These are phyloP conservation scores for Coracopsis vasa DNA, from an alignment of 2,113 vertebrate species.

Conservation along the genomic window DNA sequence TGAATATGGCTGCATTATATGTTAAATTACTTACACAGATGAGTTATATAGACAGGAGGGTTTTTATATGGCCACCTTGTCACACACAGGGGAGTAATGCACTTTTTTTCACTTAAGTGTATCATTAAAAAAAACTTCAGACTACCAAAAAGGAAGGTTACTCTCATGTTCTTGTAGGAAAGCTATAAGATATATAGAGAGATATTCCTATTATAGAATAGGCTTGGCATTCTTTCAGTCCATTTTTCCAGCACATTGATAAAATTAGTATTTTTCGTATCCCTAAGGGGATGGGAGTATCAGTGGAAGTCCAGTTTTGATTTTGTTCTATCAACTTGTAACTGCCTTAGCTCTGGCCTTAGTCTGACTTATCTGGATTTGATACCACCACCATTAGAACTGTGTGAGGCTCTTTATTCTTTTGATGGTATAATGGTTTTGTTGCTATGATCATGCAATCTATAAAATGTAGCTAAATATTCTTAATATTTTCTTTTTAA, in stretches of 20 bases:
- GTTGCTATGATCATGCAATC: background rate
- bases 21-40: background rate
- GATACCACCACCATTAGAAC: background rate
- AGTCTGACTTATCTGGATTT: background rate
- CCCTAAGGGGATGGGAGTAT: background rate
- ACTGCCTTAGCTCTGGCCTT: background rate
- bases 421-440: background rate
- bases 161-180: background rate
- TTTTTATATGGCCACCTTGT: background rate
- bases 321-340: background rate
- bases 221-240: background rate
- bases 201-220: background rate
- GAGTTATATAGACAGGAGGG: background rate
- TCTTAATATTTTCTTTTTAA: background rate
- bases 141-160: background rate
- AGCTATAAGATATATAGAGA: background rate
- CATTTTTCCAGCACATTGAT: background rate
- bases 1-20: background rate
- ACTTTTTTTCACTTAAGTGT: background rate
- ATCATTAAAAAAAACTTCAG: background rate
- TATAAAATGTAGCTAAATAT: background rate
- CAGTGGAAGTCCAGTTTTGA: rapidly evolving
- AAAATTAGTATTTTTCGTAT: background rate
- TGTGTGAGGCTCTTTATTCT: background rate
- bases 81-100: background rate